Evolutionary conservation across 2,797 vertebrate species (phyloP), one percentile per base, ranked within the genome.

Genomic region (Darevskia nairensis): DNA sequence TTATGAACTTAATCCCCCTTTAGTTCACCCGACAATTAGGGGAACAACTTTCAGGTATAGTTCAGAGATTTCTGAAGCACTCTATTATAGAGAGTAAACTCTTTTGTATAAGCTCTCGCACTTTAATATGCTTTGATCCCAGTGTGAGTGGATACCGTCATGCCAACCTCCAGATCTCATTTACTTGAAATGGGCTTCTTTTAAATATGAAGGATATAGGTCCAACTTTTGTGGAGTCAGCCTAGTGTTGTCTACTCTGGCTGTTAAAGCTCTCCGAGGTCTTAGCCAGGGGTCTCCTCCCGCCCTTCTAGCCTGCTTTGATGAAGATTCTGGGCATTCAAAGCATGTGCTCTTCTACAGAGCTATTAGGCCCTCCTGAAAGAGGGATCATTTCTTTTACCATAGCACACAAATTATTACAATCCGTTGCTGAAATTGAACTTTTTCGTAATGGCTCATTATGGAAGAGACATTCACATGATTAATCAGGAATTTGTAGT

Each of bases 401-500:
- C 8, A 68, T 9, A 68, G 50, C 80, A 77, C 35, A 83, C 64
- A n/a, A 78, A 66, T 77, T 88, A 77, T 83, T 39, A 77, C 10
- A 77, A 55, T 46, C 44, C 23, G 41, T 83, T 83, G 44, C 80
- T 83, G 86, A 69, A 83, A 82, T 15, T 55, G 72, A 83, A 82
- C 61, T 88, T 88, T 77, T 88, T 77, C n/a, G 55, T 69, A 88
- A 78, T 68, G 74, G 61, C 61, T 83, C 74, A 78, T 88, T 76
- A 77, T 69, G 61, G 61, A 78, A 29, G 50, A 83, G 86, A 68
- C 80, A 77, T 69, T 82, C 74, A 77, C 32, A 46, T 68, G 74
- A 88, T 88, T 88, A 88, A 88, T 88, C 86, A 83, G 44, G 86
- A 69, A 88, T 88, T 41, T 77, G 61, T 88, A 77, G n/a, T 83